Conservation (phyloP, 2,113 vertebrate genomes). For the Ailuropoda melanoleuca region DNA sequence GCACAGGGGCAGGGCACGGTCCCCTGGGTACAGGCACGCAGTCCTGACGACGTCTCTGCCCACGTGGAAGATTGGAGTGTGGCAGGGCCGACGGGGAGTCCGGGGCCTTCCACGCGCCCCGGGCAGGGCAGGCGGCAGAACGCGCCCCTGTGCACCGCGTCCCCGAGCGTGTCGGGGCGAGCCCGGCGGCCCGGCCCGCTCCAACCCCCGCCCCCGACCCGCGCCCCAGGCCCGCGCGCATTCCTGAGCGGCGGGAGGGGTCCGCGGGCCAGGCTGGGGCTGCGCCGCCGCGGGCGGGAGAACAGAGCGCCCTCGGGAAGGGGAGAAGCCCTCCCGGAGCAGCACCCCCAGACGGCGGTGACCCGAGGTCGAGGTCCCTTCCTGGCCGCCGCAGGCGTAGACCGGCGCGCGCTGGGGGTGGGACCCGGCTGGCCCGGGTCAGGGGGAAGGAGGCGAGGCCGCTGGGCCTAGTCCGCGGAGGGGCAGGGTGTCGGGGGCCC, state of each 20-base stretch:
- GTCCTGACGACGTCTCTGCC: accelerated
- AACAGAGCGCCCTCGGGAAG: background rate
- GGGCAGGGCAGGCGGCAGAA: background rate
- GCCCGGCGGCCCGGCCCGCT: background rate
- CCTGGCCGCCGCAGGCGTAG: background rate
- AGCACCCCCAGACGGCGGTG: background rate
- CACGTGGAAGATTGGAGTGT: accelerated
- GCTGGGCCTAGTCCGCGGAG: background rate
- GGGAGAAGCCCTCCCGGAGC: background rate
- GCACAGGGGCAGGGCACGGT: background rate
- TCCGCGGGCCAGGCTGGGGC: background rate
- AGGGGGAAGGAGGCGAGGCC: background rate
- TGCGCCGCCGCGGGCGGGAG: background rate
- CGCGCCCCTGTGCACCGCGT: background rate
- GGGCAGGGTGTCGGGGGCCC: background rate
- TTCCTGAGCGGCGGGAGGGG: background rate
- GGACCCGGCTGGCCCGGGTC: background rate
- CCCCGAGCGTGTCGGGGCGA: background rate
- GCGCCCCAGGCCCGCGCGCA: background rate
- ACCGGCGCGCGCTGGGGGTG: background rate
- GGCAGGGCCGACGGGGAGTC: too few relatives aligned
- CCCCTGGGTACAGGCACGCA: accelerated
- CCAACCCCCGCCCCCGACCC: background rate
- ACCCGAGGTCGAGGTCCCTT: background rate
- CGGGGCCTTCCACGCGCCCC: background rate